phyloP scores from a whole-genome alignment of 2,113 vertebrate genomes.

The Sminthopsis crassicaudata region DNA sequence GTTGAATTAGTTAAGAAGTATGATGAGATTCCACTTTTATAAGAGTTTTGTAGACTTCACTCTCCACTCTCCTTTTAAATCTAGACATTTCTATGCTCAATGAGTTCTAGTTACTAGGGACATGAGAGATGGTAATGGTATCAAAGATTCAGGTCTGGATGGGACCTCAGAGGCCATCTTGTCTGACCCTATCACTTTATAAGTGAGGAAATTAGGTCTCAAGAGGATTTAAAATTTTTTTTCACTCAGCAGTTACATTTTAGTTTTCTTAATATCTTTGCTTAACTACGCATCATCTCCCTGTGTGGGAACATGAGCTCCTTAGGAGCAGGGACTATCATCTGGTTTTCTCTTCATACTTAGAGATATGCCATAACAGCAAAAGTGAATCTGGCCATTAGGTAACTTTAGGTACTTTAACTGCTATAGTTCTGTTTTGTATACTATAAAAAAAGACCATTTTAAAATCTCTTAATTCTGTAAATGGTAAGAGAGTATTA shows the following conservation, averaged over 20 bases:
- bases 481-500: not conserved
- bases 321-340: not conserved
- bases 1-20: not conserved
- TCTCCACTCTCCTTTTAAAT: not conserved
- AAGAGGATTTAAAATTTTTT: not conserved
- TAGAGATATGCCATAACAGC: not conserved
- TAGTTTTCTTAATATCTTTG: not conserved
- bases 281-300: not conserved
- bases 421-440: not conserved
- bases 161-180: not conserved
- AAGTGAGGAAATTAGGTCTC: not conserved
- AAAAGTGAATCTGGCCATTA: not conserved
- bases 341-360: not conserved
- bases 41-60: not conserved
- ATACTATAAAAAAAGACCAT: not conserved
- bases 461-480: not conserved
- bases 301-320: not conserved
- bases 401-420: not conserved
- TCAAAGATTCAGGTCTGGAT: not conserved
- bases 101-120: not conserved
- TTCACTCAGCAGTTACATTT: not conserved
- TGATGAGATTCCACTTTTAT: not conserved
- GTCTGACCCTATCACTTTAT: not conserved
- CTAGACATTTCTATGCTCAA: not conserved
- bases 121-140: not conserved